phyloP scores from a whole-genome alignment of 2,888 invertebrate genomes.

The Sphaeridia pumilis region DNA sequence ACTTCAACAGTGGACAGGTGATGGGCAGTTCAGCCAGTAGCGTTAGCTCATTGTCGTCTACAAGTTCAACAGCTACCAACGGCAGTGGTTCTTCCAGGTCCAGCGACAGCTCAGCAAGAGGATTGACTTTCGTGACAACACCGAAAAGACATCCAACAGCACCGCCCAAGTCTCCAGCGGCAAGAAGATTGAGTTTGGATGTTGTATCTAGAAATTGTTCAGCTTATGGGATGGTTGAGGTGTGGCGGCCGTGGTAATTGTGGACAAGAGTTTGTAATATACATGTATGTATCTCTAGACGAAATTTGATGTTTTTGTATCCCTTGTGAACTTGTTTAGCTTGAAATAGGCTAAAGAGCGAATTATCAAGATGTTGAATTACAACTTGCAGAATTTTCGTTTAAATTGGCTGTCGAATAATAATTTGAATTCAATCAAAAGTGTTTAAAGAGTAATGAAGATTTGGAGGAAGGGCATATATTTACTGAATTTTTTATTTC shows the following conservation, averaged over 20 bases:
- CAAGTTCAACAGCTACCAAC: background rate
- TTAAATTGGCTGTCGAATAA: too few species aligned
- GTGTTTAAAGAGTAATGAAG: too few species aligned
- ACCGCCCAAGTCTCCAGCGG: conserved; percentile 35
- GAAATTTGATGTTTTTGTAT: too few species aligned
- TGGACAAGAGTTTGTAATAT: too few species aligned
- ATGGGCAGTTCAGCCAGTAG: background rate
- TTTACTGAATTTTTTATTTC: too few species aligned
- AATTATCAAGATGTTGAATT: too few species aligned
- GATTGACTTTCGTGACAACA: background rate
- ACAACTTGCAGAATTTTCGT: too few species aligned
- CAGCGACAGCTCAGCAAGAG: background rate
- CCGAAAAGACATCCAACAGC: conserved; percentile 38
- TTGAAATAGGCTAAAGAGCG: too few species aligned
- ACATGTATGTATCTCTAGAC: too few species aligned
- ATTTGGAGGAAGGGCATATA: too few species aligned
- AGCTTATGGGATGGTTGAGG: conserved; percentile 19
- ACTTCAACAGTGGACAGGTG: conserved; percentile 7
- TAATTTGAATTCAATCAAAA: too few species aligned
- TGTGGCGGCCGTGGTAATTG: conserved; percentile 35
- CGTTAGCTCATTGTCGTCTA: background rate
- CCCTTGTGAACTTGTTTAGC: too few species aligned
- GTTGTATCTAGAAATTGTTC: background rate
- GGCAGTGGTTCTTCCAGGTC: background rate
- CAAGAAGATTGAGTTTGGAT: conserved; percentile 5